These are phyloP conservation scores for Choristoneura rosaceana DNA, from an alignment of 2,888 invertebrate genomes.

Conservation along the genomic window DNA sequence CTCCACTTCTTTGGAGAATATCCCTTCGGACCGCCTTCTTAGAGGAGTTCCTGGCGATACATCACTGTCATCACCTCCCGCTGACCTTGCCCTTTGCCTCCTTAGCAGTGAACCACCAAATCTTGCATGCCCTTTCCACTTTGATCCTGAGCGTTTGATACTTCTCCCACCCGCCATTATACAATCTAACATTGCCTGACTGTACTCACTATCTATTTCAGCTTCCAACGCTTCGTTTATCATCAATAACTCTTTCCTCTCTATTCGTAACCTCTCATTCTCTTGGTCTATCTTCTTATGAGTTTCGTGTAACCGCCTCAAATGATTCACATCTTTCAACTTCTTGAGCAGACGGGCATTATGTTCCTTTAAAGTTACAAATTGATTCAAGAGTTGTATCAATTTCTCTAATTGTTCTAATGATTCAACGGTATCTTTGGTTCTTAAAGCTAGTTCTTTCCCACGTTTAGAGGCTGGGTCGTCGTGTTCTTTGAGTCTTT, in stretches of 20 bases:
- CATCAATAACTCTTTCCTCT: constrained; percentile 69
- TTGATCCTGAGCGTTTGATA: constrained; percentile 80
- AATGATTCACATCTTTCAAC: constrained; percentile 89
- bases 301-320: constrained; percentile 87
- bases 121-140: constrained; percentile 78
- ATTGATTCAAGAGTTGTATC: constrained; percentile 91
- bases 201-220: constrained; percentile 87
- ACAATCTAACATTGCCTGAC: constrained; percentile 87
- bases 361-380: constrained; percentile 89
- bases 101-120: constrained; percentile 82
- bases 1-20: constrained; percentile 76
- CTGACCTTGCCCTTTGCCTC: constrained; percentile 88
- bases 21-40: constrained; percentile 72
- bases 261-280: constrained; percentile 69
- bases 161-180: constrained; percentile 85
- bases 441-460: constrained; percentile 82
- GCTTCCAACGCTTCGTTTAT: constrained; percentile 82
- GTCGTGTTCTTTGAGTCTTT: constrained; percentile 70
- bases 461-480: constrained; percentile 83
- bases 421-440: constrained; percentile 87
- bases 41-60: constrained; percentile 69
- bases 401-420: constrained; percentile 93
- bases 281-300: constrained; percentile 81
- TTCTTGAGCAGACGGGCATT: constrained; percentile 88
- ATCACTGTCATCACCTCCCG: constrained; percentile 87